Evolutionary conservation across 2,888 invertebrate species (phyloP), one percentile per base, ranked within the genome.

Genomic region (Dendrolimus houi): DNA sequence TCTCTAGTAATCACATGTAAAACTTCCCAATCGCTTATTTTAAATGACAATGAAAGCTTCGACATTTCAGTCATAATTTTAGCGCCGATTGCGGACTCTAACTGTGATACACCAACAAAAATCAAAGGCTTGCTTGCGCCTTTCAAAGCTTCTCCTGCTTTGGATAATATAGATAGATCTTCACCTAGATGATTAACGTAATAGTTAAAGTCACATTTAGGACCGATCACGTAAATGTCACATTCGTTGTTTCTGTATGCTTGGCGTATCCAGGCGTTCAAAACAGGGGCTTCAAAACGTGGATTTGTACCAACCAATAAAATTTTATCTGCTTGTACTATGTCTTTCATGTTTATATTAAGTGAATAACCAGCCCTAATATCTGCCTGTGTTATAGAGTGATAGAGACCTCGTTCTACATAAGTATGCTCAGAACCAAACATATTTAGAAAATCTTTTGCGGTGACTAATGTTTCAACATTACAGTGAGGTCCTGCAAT

Each of bases 301-400:
- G 99, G 98, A 91, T 99, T 99, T 2, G 99, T 98, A 55, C 99
- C 99, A 60, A 99, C 93, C 52, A 99, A 88, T 40, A 99, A 81
- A 60, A 99, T 94, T 62, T 95, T 93, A 86, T 99, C 99, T 13
- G 99, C 96, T 56, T 70, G 63, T 14, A 66, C 68, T 41, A 88
- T 66, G 70, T 98, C 95, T 85, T 98, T 98, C 63, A 99, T 92
- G 53, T 94, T 94, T 75, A 82, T 63, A 62, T 82, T 85, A 3
- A 88, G 62, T 8, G 79, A 81, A 75, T 87, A 90, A n/a, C 69
- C 82, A 55, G 79, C 74, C 70, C 87, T 73, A 8, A 90, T 59
- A 64, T 89, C 89, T 17, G 64, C 60, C 8, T 64, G 70, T 7
- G 79, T 62, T 12, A 52, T 52, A 0, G 81, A 63, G 58, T 79